phyloP scores from a whole-genome alignment of 2,797 vertebrate species.

The Sphenodon punctatus region DNA sequence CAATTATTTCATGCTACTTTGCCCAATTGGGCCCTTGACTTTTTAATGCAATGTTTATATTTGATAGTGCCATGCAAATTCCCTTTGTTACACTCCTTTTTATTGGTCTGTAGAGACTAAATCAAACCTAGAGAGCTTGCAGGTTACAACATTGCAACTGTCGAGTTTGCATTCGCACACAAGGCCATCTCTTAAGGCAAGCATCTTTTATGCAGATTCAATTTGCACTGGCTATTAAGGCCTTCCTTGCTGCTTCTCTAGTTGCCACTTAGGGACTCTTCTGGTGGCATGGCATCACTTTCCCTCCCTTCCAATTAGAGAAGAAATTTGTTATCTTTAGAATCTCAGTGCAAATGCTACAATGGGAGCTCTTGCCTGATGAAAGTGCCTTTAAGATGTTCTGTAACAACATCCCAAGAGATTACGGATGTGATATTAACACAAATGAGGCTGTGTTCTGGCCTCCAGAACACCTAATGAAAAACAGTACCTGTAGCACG shows the following conservation, averaged over 20 bases:
- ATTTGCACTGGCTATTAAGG: not conserved
- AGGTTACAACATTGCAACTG: slow-evolving; percentile 16
- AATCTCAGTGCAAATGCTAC: not conserved
- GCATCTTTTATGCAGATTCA: slow-evolving; percentile 5
- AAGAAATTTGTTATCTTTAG: not conserved
- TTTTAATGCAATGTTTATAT: not conserved
- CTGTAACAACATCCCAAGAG: not conserved
- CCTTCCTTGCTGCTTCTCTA: not conserved
- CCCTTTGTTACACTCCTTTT: not conserved
- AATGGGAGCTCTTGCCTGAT: not conserved
- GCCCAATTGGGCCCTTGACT: not conserved
- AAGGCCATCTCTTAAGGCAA: slow-evolving; percentile 13
- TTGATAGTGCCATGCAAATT: not conserved
- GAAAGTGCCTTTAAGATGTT: not conserved
- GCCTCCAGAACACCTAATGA: not conserved
- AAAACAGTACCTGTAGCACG: accelerated
- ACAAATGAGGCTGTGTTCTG: not conserved
- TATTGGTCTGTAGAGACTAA: slow-evolving; percentile 12
- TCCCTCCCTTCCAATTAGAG: not conserved
- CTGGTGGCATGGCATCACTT: not conserved
- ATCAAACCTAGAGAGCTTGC: not conserved
- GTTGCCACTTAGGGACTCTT: not conserved
- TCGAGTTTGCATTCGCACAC: not conserved
- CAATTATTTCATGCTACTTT: not conserved
- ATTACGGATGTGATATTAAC: not conserved